phyloP scores from a whole-genome alignment of 2,888 invertebrate species.

The Folsomia manolachei region DNA sequence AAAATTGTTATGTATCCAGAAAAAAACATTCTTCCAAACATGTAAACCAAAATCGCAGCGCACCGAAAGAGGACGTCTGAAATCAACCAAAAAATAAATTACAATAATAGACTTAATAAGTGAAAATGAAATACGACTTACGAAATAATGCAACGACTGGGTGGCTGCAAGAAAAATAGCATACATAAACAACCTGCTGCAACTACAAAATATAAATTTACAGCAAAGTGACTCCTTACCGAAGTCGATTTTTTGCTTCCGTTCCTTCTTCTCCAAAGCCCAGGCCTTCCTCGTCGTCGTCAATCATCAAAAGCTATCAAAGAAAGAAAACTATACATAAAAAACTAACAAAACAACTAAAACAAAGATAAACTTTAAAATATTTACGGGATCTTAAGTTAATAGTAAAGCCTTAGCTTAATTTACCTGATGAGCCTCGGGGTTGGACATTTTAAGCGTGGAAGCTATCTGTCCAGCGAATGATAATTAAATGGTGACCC shows the following conservation, averaged over 20 bases:
- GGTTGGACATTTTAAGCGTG: too few species aligned
- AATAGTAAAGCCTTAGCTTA: not conserved
- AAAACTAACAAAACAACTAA: too few species aligned
- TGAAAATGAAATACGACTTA: not conserved
- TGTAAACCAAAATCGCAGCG: slow-evolving; percentile 78
- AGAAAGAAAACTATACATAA: slow-evolving; percentile 53
- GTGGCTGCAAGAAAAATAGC: not conserved
- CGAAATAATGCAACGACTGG: not conserved
- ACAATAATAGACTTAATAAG: not conserved
- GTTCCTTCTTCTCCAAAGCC: slow-evolving; percentile 83
- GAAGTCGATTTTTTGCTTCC: slow-evolving; percentile 55
- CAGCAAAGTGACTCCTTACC: slow-evolving; percentile 53
- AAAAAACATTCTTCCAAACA: slow-evolving; percentile 86
- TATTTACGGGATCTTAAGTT: not conserved
- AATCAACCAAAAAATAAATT: not conserved
- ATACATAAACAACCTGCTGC: not conserved
- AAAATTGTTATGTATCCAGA: slow-evolving; percentile 95
- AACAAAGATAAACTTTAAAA: not conserved
- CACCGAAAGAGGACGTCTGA: slow-evolving; percentile 80
- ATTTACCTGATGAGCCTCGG: not conserved
- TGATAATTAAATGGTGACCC: too few species aligned
- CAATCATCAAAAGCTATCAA: slow-evolving; percentile 69
- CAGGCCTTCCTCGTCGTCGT: slow-evolving; percentile 76
- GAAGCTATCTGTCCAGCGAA: too few species aligned
- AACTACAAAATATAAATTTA: not conserved